Evolutionary conservation across 2,113 vertebrate genomes (phyloP), one percentile per base, ranked within the genome.

Genomic region (Megalops atlanticus): DNA sequence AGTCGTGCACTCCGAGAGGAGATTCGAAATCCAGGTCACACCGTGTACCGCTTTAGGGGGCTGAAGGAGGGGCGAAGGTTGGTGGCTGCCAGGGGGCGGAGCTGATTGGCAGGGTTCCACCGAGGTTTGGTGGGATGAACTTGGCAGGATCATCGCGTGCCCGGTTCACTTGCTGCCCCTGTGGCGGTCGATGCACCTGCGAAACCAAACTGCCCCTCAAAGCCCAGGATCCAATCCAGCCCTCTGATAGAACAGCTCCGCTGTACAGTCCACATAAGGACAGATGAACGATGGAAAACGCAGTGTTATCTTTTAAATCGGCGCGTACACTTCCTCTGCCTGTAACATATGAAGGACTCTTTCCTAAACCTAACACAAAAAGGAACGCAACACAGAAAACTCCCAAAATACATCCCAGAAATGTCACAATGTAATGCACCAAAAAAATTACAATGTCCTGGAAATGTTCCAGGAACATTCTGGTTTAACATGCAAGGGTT

Each of bases 21-120:
- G 39, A 38, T n/a, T 69, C 27, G n/a, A 45, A 75, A 81, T 84
- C 79, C 70, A 82, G 81, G 71, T 47, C 64, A 86, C 54, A 58
- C 40, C 74, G 33, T 35, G 41, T n/a, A 27, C 24, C 16, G 74
- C 15, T 76, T 18, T 76, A 12, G 39, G 45, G n/a, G 41, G 1
- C 21, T 15, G 74, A 15, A 27, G 3, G 24, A 45, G 40, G 39
- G 24, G 24, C 21, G 41, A 27, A 33, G 43, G 31, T 49, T 76
- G 74, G 43, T 45, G 52, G 74, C 54, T 64, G 85, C 83, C 72
- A 82, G 58, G 18, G 76, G 69, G 47, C 77, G 75, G 36, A 54
- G 49, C 77, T 68, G 27, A 82, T 49, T 82, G 70, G 81, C 76
- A 52, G 36, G 73, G 21, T 35, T 78, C 76, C 81, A 82, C 36